These are phyloP conservation scores for Sphaerodactylus townsendi DNA, from an alignment of 2,113 vertebrate genomes.

Conservation along the genomic window DNA sequence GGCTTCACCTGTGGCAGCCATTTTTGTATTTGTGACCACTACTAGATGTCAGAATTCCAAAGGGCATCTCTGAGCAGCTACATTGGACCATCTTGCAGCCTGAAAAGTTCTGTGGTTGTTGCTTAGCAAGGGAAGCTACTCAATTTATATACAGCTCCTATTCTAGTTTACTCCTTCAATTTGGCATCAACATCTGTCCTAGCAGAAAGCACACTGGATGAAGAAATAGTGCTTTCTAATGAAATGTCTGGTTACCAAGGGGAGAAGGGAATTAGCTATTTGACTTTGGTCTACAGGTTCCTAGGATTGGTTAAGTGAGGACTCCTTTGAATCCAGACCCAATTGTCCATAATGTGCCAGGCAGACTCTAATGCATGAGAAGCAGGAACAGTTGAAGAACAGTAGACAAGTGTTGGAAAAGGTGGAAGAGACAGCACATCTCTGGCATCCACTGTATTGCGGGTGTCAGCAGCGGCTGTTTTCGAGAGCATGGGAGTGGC, in stretches of 20 bases:
- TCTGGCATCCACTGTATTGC: too few species aligned
- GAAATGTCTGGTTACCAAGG: too few species aligned
- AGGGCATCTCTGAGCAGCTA: not conserved
- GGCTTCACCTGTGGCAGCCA: too few species aligned
- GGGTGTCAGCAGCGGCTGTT: slow-evolving; percentile 4
- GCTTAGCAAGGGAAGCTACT: not conserved
- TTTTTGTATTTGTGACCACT: too few species aligned
- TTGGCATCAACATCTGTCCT: not conserved
- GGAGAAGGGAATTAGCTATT: too few species aligned
- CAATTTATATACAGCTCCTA: not conserved
- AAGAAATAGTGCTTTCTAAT: not conserved
- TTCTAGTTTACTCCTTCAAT: not conserved
- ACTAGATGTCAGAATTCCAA: too few species aligned
- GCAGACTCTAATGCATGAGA: not conserved
- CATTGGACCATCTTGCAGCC: not conserved
- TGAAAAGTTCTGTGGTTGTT: not conserved
- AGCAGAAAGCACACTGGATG: not conserved
- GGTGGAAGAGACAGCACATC: too few species aligned
- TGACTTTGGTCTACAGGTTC: too few species aligned
- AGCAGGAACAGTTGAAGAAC: not conserved
- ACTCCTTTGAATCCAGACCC: not conserved
- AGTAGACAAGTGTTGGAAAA: not conserved
- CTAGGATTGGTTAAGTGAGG: not conserved
- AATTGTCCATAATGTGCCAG: not conserved
- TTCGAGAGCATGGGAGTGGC: not conserved